Percentiles rank a stretch among this genome's conserved stretches.
Evolutionary conservation across 2,797 vertebrate genomes (phyloP).

Genomic region (Lepilemur septentrionalis): DNA sequence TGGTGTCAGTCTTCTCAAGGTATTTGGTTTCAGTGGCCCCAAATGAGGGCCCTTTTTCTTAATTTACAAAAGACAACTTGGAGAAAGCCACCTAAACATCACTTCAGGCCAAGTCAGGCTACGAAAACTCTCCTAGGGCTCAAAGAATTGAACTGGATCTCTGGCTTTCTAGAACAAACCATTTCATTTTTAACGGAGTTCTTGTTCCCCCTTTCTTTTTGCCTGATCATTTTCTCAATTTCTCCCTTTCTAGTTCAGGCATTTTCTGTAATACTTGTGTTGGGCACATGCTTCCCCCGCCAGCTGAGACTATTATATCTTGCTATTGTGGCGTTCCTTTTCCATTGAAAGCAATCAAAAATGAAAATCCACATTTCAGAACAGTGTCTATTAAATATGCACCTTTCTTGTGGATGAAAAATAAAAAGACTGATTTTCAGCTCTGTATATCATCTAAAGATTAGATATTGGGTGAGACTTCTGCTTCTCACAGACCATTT

Average conservation of each 20-base stretch:
- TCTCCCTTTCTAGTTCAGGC: neutral
- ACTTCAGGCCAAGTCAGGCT: neutral
- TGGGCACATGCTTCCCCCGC: neutral
- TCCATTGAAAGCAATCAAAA: conserved; percentile 56
- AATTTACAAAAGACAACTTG: neutral
- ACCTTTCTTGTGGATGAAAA: neutral
- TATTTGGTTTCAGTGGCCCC: neutral
- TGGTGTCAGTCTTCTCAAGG: neutral
- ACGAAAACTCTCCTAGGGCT: neutral
- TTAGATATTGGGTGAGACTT: neutral
- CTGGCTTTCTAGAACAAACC: neutral
- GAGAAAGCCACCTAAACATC: neutral
- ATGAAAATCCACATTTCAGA: conserved; percentile 60
- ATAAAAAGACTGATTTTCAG: neutral
- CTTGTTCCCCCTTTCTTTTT: neutral
- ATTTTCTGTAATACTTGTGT: neutral
- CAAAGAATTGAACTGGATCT: neutral
- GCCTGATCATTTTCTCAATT: conserved; percentile 42
- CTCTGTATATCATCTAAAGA: neutral
- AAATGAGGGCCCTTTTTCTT: neutral
- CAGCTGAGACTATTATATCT: conserved; percentile 2
- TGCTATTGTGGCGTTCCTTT: neutral
- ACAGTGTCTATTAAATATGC: conserved; percentile 16
- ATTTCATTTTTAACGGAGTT: neutral
- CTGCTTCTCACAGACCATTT: neutral